Conservation (phyloP, 1,140 invertebrate species). For the Brevipalpus yothersi region DNA sequence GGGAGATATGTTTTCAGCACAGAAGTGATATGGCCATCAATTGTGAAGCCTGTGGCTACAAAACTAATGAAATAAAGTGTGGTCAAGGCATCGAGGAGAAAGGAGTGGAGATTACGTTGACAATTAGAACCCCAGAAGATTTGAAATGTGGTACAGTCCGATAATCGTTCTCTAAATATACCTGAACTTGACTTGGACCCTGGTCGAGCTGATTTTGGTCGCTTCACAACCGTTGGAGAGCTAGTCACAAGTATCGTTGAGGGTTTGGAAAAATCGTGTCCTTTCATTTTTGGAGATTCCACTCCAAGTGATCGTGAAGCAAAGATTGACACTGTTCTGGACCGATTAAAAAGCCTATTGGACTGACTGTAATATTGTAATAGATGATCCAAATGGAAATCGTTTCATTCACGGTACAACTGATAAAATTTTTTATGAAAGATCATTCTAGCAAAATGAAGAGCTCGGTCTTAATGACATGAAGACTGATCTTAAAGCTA, state of each 20-base stretch:
- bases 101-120: slow-evolving; percentile 51
- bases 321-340: slow-evolving; percentile 37
- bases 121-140: slow-evolving; percentile 43
- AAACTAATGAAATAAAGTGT: slow-evolving; percentile 85
- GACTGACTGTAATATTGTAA: slow-evolving; percentile 45
- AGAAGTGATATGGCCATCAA: slow-evolving; percentile 66
- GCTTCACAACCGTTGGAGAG: slow-evolving; percentile 86
- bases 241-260: slow-evolving; percentile 25
- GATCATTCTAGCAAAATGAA: slow-evolving; percentile 77
- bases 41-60: slow-evolving; percentile 68
- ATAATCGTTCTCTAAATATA: slow-evolving; percentile 61
- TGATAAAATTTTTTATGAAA: slow-evolving; percentile 46
- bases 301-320: slow-evolving; percentile 24
- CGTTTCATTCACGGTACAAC: slow-evolving; percentile 64
- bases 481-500: slow-evolving; percentile 56
- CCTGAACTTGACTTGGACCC: slow-evolving; percentile 69
- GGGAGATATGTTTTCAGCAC: too few species aligned
- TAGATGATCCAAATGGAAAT: slow-evolving; percentile 92
- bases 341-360: slow-evolving; percentile 28
- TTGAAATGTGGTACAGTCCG: slow-evolving; percentile 76
- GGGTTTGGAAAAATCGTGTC: slow-evolving; percentile 36
- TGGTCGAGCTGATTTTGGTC: slow-evolving; percentile 60
- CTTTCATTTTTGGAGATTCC: slow-evolving; percentile 48
- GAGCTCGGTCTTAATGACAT: slow-evolving; percentile 48
- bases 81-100: slow-evolving; percentile 63